phyloP scores from a whole-genome alignment of 64 coral and sea anemone genomes.

The Trachythela sp. region DNA sequence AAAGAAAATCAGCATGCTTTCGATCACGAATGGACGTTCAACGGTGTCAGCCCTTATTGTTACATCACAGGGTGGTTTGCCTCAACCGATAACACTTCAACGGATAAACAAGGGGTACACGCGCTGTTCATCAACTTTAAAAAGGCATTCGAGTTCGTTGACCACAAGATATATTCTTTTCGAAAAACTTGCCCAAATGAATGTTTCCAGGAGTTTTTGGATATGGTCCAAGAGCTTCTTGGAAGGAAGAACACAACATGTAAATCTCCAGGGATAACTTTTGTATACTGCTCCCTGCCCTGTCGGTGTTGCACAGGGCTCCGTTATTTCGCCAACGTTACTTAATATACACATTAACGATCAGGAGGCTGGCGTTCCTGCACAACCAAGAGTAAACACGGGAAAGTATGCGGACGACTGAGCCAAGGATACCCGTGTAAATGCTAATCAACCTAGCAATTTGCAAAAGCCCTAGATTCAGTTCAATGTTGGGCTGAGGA shows the following conservation, averaged over 20 bases:
- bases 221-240: slow-evolving; percentile 26
- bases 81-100: slow-evolving; percentile 8
- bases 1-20: too few relatives aligned
- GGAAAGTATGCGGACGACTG: too few relatives aligned
- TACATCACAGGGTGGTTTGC: neutral
- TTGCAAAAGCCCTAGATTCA: too few relatives aligned
- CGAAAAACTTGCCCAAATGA: slow-evolving; percentile 10
- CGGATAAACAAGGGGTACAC: neutral
- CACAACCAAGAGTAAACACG: too few relatives aligned
- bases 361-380: too few relatives aligned
- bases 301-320: slow-evolving; percentile 29
- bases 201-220: neutral
- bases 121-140: slow-evolving; percentile 18
- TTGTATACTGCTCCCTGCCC: neutral
- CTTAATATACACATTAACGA: slow-evolving; percentile 47
- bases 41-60: too few relatives aligned
- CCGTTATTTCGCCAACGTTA: too few relatives aligned
- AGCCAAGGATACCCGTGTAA: too few relatives aligned
- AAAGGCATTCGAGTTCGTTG: slow-evolving; percentile 36
- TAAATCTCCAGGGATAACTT: slow-evolving; percentile 16
- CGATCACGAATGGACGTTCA: too few relatives aligned
- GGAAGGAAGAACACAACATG: slow-evolving; percentile 18
- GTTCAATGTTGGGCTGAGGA: too few relatives aligned
- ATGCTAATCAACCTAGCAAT: too few relatives aligned
- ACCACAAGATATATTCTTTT: slow-evolving; percentile 40